Percentiles rank a stretch among this genome's conserved stretches.
phyloP scores from a whole-genome alignment of 2,113 vertebrate genomes.

The Gymnorhina tibicen region DNA sequence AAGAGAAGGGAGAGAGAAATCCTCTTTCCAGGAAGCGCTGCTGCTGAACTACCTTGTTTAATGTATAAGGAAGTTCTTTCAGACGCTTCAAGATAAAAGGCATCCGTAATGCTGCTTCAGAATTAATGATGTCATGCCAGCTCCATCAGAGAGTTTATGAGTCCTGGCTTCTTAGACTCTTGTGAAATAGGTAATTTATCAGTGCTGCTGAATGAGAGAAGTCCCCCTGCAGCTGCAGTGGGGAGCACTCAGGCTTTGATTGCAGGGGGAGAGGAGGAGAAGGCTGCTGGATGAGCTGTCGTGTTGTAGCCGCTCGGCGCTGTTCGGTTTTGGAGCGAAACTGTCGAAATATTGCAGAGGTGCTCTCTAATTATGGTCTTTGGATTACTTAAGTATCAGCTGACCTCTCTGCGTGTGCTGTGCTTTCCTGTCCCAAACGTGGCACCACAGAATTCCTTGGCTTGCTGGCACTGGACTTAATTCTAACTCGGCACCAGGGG shows the following conservation, averaged over 20 bases:
- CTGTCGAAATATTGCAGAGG: neutral
- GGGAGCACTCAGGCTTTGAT: neutral
- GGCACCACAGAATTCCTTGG: neutral
- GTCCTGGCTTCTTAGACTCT: conserved; percentile 11
- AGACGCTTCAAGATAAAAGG: neutral
- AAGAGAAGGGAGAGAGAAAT: neutral
- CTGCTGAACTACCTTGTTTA: neutral
- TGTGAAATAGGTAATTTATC: conserved; percentile 33
- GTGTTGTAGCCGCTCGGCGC: neutral
- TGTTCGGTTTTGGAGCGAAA: neutral
- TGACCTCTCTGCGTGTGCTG: neutral
- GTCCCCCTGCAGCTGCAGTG: neutral
- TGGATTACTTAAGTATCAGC: neutral
- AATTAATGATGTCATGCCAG: neutral
- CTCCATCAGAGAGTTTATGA: conserved; percentile 4
- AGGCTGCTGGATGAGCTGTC: neutral
- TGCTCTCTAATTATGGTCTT: neutral
- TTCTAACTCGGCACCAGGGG: neutral
- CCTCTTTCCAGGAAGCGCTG: neutral
- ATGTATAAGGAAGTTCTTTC: neutral
- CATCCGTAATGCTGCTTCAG: neutral
- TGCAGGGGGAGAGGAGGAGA: neutral
- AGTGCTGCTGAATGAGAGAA: conserved; percentile 27
- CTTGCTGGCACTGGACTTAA: fast-evolving
- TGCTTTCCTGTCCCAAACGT: neutral